These are phyloP conservation scores for Nomada fabriciana DNA, from an alignment of 2,888 invertebrate species.

Conservation along the genomic window DNA sequence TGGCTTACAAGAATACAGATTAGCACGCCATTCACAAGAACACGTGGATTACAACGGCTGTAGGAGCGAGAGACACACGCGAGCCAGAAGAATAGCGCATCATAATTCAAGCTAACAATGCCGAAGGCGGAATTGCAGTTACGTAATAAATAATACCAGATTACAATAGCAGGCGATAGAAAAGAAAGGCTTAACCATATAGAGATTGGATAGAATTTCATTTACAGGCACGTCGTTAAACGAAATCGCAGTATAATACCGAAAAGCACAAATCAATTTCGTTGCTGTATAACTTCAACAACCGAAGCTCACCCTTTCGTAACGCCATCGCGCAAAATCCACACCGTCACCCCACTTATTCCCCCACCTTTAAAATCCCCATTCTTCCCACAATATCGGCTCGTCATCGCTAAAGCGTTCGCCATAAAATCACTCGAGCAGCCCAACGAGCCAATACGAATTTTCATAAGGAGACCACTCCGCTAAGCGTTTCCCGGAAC, in stretches of 20 bases:
- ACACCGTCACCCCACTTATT: not conserved
- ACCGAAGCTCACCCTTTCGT: not conserved
- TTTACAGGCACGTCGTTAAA: not conserved
- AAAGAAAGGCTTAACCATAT: not conserved
- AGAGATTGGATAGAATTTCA: not conserved
- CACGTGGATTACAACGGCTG: constrained; percentile 33
- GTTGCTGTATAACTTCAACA: too few species aligned
- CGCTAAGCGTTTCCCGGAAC: constrained; percentile 46
- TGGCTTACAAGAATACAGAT: constrained; percentile 31
- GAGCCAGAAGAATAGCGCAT: constrained; percentile 32
- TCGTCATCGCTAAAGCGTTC: not conserved
- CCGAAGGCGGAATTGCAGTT: constrained; percentile 22
- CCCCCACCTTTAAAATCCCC: not conserved
- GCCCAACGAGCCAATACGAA: constrained; percentile 13
- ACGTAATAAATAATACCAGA: constrained; percentile 40
- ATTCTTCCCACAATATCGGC: not conserved
- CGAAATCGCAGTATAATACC: not conserved
- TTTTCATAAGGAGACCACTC: constrained; percentile 41
- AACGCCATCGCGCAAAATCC: too few species aligned
- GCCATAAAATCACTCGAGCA: constrained; percentile 5
- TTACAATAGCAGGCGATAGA: constrained; percentile 1
- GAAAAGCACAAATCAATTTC: not conserved
- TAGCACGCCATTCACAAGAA: constrained; percentile 35
- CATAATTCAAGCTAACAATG: constrained; percentile 35
- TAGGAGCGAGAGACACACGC: constrained; percentile 19